Conservation (phyloP, 53 echinoderm and acorn worm species). For the Holothuria leucospilota region DNA sequence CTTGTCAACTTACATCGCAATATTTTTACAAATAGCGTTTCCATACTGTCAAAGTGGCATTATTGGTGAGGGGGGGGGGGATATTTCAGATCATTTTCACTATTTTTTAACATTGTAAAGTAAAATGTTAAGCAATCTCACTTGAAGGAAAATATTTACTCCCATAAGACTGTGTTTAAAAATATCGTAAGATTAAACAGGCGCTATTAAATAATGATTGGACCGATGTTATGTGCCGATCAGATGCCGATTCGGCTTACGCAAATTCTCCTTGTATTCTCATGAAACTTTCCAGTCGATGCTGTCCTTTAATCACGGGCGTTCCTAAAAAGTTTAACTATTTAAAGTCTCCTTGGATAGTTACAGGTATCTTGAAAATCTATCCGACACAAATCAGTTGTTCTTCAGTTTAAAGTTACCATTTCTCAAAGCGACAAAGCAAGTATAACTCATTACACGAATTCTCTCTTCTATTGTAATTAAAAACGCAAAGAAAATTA, state of each 20-base stretch:
- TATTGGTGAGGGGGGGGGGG: not conserved
- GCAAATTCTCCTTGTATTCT: not conserved
- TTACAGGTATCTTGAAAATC: conserved; percentile 17
- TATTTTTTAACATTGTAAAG: not conserved
- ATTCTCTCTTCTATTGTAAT: conserved; percentile 6
- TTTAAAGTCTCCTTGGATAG: conserved; percentile 3
- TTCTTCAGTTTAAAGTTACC: not conserved
- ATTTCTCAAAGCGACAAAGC: not conserved
- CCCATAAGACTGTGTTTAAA: not conserved
- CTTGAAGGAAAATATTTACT: conserved; percentile 8
- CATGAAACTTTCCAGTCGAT: not conserved
- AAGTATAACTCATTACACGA: not conserved
- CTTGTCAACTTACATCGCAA: conserved; percentile 4
- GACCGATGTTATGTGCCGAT: conserved; percentile 1
- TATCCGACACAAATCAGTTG: conserved; percentile 8
- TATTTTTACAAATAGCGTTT: not conserved
- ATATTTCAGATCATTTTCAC: not conserved
- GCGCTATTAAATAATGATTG: not conserved
- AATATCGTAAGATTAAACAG: not conserved
- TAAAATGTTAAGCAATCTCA: not conserved
- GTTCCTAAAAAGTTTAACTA: conserved; percentile 1
- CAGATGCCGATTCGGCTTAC: not conserved
- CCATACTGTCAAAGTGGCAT: not conserved
- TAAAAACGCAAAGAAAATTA: conserved; percentile 29
- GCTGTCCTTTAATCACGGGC: not conserved